These are phyloP conservation scores for Tauraco erythrolophus DNA, from an alignment of 2,113 vertebrate genomes.

Conservation along the genomic window DNA sequence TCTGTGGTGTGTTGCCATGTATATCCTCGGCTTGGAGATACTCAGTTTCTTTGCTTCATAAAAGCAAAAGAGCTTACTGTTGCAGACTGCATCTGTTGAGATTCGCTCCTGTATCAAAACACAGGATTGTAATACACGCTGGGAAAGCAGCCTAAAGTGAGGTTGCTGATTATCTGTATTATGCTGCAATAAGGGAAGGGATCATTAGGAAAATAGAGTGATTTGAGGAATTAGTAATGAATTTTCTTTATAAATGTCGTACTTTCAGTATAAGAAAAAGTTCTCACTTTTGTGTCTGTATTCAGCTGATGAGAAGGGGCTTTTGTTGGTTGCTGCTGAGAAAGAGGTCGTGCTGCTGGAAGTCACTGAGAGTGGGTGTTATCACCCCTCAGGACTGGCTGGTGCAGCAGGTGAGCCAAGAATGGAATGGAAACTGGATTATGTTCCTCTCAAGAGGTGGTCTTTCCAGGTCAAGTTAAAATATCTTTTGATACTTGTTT, in stretches of 20 bases:
- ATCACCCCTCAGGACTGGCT: background rate
- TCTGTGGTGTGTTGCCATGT: rapidly evolving
- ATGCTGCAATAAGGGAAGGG: background rate
- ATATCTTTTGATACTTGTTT: background rate
- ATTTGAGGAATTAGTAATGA: background rate
- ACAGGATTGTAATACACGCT: background rate
- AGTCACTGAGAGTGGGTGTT: background rate
- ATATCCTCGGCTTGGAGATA: background rate
- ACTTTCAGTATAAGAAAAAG: background rate
- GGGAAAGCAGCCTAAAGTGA: background rate
- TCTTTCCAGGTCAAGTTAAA: background rate
- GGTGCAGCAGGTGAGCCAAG: background rate
- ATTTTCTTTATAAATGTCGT: background rate
- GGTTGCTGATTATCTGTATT: background rate
- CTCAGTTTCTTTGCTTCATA: background rate
- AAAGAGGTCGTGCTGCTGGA: background rate
- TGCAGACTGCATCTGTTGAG: background rate
- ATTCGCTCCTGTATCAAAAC: background rate
- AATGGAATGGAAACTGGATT: background rate
- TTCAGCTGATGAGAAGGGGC: background rate
- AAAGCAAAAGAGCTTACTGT: background rate
- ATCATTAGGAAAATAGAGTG: background rate
- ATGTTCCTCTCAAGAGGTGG: background rate
- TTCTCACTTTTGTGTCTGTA: background rate
- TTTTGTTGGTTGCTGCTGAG: background rate